These are phyloP conservation scores for Phrynosoma platyrhinos DNA, from an alignment of 2,113 vertebrate species.

Conservation along the genomic window DNA sequence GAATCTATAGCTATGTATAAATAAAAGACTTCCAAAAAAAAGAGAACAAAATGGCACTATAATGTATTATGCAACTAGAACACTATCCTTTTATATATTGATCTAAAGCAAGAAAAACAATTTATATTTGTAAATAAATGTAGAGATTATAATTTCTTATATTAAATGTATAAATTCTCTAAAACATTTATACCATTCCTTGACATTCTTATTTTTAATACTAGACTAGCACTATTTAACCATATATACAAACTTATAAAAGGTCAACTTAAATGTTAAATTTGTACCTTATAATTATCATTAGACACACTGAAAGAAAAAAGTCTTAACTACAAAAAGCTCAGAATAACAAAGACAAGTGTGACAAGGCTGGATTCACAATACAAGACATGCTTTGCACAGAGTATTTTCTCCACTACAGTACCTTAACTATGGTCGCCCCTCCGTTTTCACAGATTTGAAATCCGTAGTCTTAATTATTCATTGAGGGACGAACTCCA, in stretches of 20 bases:
- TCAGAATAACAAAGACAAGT: background rate
- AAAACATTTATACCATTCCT: constrained; percentile 37
- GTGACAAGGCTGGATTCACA: constrained; percentile 43
- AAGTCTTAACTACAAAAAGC: background rate
- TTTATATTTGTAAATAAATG: constrained; percentile 57
- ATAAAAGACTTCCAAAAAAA: constrained; percentile 64
- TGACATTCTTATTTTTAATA: constrained; percentile 54
- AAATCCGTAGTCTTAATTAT: too few relatives aligned
- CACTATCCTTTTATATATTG: constrained; percentile 27
- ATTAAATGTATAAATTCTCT: constrained; percentile 44
- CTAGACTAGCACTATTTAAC: constrained; percentile 28
- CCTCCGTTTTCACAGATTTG: too few relatives aligned
- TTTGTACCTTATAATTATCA: constrained; percentile 61
- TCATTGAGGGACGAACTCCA: too few relatives aligned
- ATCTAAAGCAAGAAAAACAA: constrained; percentile 40
- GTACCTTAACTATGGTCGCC: too few relatives aligned
- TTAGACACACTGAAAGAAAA: constrained; percentile 36
- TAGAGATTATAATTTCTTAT: constrained; percentile 15
- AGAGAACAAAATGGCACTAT: constrained; percentile 39
- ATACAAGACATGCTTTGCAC: constrained; percentile 46
- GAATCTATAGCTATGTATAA: constrained; percentile 67
- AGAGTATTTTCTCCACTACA: constrained; percentile 26
- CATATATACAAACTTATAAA: constrained; percentile 20
- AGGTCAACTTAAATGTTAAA: constrained; percentile 30
- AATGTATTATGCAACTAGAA: constrained; percentile 55